Evolutionary conservation across 1,140 invertebrate genomes (phyloP), one percentile per base, ranked within the genome.

Genomic region (Drosophila prosaltans): DNA sequence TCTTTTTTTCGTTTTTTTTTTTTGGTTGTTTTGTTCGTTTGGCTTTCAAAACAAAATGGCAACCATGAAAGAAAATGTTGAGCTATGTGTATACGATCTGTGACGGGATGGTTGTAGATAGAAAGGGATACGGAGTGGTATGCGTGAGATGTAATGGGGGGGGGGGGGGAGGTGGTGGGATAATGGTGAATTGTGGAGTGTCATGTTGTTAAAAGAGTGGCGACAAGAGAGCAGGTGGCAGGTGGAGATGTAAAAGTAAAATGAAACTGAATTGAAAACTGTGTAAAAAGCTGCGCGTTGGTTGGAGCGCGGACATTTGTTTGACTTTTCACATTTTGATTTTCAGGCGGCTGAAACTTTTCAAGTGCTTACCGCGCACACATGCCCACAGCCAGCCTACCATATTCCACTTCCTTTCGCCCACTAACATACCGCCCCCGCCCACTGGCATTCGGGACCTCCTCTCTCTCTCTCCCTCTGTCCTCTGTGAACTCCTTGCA

Each of bases 301-400:
- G 45, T 51, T 5, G 45, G 45, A 26, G 60, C 69, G 80, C 81
- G 83, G 69, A 89, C 77, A 71, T 84, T 89, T 89, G 74, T 88
- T 88, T 88, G 85, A 88, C 84, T 88, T 88, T 84, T 88, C 70
- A 77, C 83, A 88, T 86, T 86, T 88, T 80, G 78, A 77, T 55
- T 57, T 51, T 10, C 45, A 73, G 63, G 58, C 76, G 74, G 72
- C 69, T 67, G 81, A 81, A 88, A 88, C 76, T 88, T 86, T 88
- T 78, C 76, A 86, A 86, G 82, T 77, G 83, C 72, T 58, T 69
- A 62, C 66, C 55, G 69, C 55, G 69, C 77, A 68, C 74, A 84
- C 57, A 65, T 69, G 60, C 65, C 55, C 16, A 16, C 16, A 16
- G 16, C 16, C 28, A 30, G 28, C 28, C 28, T 30, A 30, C 28